Evolutionary conservation across 2,888 invertebrate genomes (phyloP).

Genomic region (Muscina levida): DNA sequence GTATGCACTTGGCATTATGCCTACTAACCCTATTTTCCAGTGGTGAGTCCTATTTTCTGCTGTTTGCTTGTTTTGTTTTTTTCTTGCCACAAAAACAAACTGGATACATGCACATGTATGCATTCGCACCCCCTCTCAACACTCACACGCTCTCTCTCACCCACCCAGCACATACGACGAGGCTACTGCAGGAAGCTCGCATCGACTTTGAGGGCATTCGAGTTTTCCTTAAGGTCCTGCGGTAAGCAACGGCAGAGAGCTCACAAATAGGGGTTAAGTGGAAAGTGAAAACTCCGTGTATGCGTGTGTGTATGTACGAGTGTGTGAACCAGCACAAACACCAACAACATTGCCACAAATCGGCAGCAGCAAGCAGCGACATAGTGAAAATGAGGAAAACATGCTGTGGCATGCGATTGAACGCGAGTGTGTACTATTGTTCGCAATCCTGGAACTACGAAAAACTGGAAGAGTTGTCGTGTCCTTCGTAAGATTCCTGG

Average conservation of each 20-base stretch:
- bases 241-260: constrained; percentile 1
- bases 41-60: constrained; percentile 78
- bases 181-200: no score
- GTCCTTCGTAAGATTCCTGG: constrained; percentile 62
- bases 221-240: constrained; percentile 3
- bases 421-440: constrained; percentile 20
- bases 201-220: constrained; percentile 10
- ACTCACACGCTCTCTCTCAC: constrained; percentile 36
- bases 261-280: constrained; percentile 57
- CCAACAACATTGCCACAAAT: constrained; percentile 3
- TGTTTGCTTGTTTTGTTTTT: constrained; percentile 65
- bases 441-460: constrained; percentile 62
- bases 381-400: neutral
- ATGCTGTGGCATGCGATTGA: constrained; percentile 7
- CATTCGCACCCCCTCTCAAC: constrained; percentile 39
- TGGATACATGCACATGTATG: constrained; percentile 50
- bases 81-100: constrained; percentile 29
- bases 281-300: constrained; percentile 59
- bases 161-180: constrained; percentile 16
- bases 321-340: constrained; percentile 12
- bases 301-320: constrained; percentile 27
- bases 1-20: constrained; percentile 80
- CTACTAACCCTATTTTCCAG: constrained; percentile 80
- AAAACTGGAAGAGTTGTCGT: constrained; percentile 65
- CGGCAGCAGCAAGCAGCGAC: neutral